Base-by-base conservation (phyloP, 2,797 vertebrate genomes). In the Hoplostethus atlanticus region DNA sequence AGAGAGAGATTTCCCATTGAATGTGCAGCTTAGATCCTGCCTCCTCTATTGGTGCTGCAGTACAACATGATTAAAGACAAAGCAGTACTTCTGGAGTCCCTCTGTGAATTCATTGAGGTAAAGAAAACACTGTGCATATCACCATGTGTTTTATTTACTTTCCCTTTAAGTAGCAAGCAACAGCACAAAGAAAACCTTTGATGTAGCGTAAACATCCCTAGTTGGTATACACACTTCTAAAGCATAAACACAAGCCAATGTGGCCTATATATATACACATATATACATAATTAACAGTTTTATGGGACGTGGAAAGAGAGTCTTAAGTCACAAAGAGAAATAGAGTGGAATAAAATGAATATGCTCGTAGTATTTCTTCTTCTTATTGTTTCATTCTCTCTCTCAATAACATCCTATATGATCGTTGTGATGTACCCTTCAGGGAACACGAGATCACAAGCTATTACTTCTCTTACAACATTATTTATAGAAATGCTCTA, bases 181-280 rank as follows among this genome's bases (percentile, higher is more conserved):
- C 40, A 9, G 61, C 64, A 34, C 31, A 48, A 28, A 46, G 21
- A n/a, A 5, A 8, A 6, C 68, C 65, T 86, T 83, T 77, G 68
- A 81, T 73, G 82, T 61, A 54, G 31, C 40, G 44, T 66, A 76
- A 61, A 68, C 77, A 71, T 21, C 47, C 57, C 40, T 66, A 31
- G 10, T 10, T 44, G 10, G 12, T 25, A 30, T n/a, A 1, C 17
- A 40, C 54, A 54, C 16, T 31, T 34, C 38, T 38, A 68, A 54
- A 54, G 44, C 13, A 13, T 47, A 21, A 59, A 64, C 40, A 62
- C 46, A 44, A 42, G 16, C 42, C 4, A 1, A 30, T 38, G 28
- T 64, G 0, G 9, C 13, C 62, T 21, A 34, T 66, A 48, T 46
- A 54, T 40, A 36, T 5, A n/a, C 36, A 28, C 1, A 21, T 21